phyloP scores from a whole-genome alignment of 53 echinoderm and acorn worm genomes.

The Mesocentrotus franciscanus region DNA sequence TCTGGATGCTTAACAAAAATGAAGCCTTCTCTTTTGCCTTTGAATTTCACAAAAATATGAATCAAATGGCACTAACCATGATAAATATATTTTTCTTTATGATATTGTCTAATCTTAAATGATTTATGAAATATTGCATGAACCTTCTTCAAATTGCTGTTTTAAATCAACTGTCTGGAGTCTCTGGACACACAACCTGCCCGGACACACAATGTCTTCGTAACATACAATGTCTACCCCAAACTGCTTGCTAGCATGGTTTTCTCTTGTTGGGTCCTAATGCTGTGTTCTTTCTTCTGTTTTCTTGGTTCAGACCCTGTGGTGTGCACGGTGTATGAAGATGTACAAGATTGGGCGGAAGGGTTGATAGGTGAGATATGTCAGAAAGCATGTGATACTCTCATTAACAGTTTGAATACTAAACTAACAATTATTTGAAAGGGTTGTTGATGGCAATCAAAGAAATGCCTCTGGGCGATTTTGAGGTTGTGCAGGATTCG shows the following conservation, averaged over 20 bases:
- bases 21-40: too few relatives aligned
- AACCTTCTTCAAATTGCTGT: too few relatives aligned
- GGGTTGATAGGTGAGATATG: conserved; percentile 58
- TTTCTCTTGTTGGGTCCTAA: not conserved
- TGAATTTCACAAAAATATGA: too few relatives aligned
- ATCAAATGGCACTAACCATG: too few relatives aligned
- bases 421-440: not conserved
- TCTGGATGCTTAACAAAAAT: too few relatives aligned
- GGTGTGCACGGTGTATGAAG: conserved; percentile 64
- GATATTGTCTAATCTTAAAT: too few relatives aligned
- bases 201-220: too few relatives aligned
- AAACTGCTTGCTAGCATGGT: not conserved
- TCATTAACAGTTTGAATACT: not conserved
- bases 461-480: not conserved
- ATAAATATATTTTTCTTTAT: too few relatives aligned
- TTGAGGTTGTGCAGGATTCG: too few relatives aligned
- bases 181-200: too few relatives aligned
- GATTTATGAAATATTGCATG: too few relatives aligned
- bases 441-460: not conserved
- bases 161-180: too few relatives aligned
- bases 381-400: conserved; percentile 38
- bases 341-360: conserved; percentile 66
- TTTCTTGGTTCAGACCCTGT: conserved; percentile 55
- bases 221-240: not conserved
- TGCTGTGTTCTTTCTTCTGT: conserved; percentile 14